Evolutionary conservation across 2,113 vertebrate species (phyloP), one percentile per base, ranked within the genome.

Genomic region (Ovis canadensis): DNA sequence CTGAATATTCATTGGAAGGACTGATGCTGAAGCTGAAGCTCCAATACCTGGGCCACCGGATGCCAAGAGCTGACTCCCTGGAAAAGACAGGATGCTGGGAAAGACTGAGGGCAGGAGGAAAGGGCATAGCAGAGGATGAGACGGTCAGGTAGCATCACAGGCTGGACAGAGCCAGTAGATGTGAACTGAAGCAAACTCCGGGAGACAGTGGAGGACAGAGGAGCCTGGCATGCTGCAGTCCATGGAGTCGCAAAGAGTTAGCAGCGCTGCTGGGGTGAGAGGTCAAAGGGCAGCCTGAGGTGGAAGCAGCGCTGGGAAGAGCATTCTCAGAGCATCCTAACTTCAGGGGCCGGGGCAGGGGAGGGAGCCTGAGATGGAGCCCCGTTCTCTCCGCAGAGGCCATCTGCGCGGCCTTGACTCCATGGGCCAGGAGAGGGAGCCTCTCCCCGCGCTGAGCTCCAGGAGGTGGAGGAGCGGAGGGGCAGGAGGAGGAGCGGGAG

Each of bases 401-500:
- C n/a, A 29, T 54, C 78, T 11, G 54, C 0, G 0, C 21, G 1
- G 64, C 31, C 1, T 50, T 23, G 9, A 57, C 67, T 80, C 71
- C 17, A 6, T 6, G 33, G 67, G 19, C 67, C 9, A 19, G 64
- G 59, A 97, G 60, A 21, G 71, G 96, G 43, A 59, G 81, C 92
- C 67, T 19, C 57, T 80, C 19, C 19, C 85, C 2, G 2, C 17
- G 6, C 27, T 21, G 16, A 77, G 78, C 62, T 5, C 23, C 33
- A 0, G 19, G 17, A 6, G 6, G 13, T 7, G 23, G 40, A 15
- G 23, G 64, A 36, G 12, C 3, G 2, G 7, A 14, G 48, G 10
- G 16, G 15, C 2, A 0, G 36, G 57, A 10, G 36, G 43, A 13
- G 21, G 21, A 4, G 25, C 0, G 3, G 40, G 31, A 19, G 25